Percentiles rank a stretch among this genome's conserved stretches.
phyloP scores from a whole-genome alignment of 1,140 invertebrate species.

The Ips typographus region DNA sequence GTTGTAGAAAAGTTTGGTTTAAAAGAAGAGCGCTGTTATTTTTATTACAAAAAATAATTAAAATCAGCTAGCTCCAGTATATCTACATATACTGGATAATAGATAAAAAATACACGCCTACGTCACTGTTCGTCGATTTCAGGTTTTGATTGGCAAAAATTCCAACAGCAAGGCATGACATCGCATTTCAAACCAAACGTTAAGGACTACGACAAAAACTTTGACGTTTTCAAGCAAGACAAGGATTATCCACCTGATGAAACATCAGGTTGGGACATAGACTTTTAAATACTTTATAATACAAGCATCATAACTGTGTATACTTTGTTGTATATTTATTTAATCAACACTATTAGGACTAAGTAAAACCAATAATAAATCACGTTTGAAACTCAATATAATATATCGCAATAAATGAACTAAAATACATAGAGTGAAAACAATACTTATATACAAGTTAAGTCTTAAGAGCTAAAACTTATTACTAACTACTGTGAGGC shows the following conservation, averaged over 20 bases:
- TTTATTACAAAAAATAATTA: too few species aligned
- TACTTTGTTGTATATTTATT: neutral
- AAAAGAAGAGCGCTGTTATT: neutral
- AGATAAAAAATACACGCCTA: too few species aligned
- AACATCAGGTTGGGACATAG: constrained; percentile 41
- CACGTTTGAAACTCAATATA: too few species aligned
- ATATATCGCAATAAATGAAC: too few species aligned
- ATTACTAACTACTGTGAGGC: neutral
- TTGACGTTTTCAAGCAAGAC: constrained; percentile 45
- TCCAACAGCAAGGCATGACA: constrained; percentile 31
- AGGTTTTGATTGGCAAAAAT: constrained; percentile 45
- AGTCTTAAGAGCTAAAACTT: neutral
- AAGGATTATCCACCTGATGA: constrained; percentile 43
- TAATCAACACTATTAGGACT: too few species aligned
- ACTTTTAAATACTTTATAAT: constrained; percentile 25
- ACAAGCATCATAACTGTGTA: too few species aligned
- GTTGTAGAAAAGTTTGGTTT: neutral
- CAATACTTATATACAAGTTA: neutral
- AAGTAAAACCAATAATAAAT: too few species aligned
- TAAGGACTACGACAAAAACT: constrained; percentile 37
- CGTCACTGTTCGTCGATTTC: neutral
- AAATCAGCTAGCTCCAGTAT: too few species aligned
- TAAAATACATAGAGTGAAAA: too few species aligned
- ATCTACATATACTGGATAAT: too few species aligned
- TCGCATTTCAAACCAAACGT: constrained; percentile 42